Evolutionary conservation across 2,888 invertebrate genomes (phyloP), one percentile per base, ranked within the genome.

Genomic region (Tetranychus piercei): DNA sequence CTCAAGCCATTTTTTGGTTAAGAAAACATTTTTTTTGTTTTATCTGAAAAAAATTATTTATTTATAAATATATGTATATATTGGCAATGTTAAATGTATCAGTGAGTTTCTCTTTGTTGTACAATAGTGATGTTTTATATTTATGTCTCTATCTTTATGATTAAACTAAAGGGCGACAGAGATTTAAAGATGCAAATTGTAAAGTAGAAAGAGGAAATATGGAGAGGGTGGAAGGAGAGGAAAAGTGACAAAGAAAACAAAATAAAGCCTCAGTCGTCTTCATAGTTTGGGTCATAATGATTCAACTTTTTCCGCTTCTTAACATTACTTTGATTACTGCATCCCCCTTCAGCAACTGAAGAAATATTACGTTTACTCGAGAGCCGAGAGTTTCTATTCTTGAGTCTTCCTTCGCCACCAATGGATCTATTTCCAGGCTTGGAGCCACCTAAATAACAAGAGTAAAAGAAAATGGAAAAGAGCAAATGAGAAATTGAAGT

Each of bases 51-150:
- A 55, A 55, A 55, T 55, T 55, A 55, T 34, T 34, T 55, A 55
- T 55, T 55, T 55, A 55, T 55, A 55, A 55, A 55, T 55, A 55
- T 55, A 55, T 55, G 9, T 55, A 15, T 55, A 55, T 55, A 55
- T 55, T 55, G 55, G 55, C 55, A 55, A 55, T 55, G 55, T 55
- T 55, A 55, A 45, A 55, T 55, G 55, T 55, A 55, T 55, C 55
- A 55, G 34, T 55, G 55, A 55, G 55, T 15, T 2, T 55, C 55
- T 55, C 55, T 55, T 9, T 15, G 55, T 5, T 55, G 55, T 55
- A 55, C 55, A 55, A 15, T 15, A 55, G 9, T 9, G 15, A 15
- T 55, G 55, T 55, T 55, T 55, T 55, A 7, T 55, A 55, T 55
- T 15, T 34, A 3, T 34, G 34, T 34, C 34, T 34, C 34, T 34